A percentile compares a stretch with the other conserved stretches of the same genome.
Evolutionary conservation across 2,888 invertebrate genomes (phyloP).

Genomic region (Panorpa germanica): DNA sequence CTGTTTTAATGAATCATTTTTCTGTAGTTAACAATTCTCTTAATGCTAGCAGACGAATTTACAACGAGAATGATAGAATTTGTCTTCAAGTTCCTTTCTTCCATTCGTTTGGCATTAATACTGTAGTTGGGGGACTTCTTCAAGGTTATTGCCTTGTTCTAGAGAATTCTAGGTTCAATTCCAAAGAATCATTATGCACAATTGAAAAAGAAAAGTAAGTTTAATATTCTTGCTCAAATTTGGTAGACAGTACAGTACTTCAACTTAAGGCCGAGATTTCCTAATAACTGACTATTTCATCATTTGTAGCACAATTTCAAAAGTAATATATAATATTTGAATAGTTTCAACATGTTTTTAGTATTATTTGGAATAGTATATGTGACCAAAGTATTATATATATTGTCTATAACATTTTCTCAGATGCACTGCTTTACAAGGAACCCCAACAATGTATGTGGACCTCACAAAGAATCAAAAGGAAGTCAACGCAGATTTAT

Average conservation of each 20-base stretch:
- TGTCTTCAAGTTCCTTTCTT: conserved; percentile 58
- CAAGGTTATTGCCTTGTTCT: conserved; percentile 42
- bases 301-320: no score
- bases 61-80: conserved; percentile 27
- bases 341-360: no score
- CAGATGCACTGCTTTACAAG: conserved; percentile 49
- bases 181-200: conserved; percentile 38
- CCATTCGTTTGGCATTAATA: conserved; percentile 60
- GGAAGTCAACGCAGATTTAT: conserved; percentile 25
- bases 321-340: no score
- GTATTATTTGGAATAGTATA: no score
- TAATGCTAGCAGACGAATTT: conserved; percentile 34
- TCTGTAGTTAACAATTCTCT: conserved; percentile 58
- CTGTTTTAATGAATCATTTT: conserved; percentile 48
- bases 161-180: conserved; percentile 32
- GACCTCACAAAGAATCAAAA: conserved; percentile 41
- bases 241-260: no score
- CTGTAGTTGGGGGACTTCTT: conserved; percentile 36
- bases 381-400: no score
- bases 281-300: no score
- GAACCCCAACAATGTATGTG: conserved; percentile 77
- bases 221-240: not conserved
- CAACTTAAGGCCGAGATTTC: no score
- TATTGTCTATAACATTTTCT: no score
- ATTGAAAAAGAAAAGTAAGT: conserved; percentile 42